Base-by-base conservation (phyloP, 2,797 vertebrate species). In the Paramormyrops hopkinsi region DNA sequence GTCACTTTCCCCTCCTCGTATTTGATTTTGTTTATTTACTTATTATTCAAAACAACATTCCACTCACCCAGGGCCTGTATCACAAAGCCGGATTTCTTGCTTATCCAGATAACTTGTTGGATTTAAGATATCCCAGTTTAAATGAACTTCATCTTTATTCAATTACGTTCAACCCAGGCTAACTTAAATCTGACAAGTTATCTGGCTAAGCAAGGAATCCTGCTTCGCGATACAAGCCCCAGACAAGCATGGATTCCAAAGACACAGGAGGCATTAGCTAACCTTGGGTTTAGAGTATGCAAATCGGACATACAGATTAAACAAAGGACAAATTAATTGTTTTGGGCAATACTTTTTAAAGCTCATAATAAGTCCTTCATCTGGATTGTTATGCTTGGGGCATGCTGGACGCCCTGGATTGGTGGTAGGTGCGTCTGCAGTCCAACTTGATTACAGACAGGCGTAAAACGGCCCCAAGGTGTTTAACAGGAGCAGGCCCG, bases 401-500 rank as follows among this genome's bases (percentile, higher is more conserved):
- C 6, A 44, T 19, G 83, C n/a, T 53, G 48, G 46, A 85, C 0
- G 19, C 9, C 25, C 46, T 22, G 11, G 22, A 29, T 53, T 85
- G 29, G 22, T n/a, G 22, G 50, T 89, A 91, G 89, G 50, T 89
- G 91, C 88, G 82, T 19, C 37, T 79, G 73, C 73, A 79, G 17
- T 44, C 37, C 7, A 19, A 19, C 73, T 79, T 37, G 14, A 44
- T 44, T 79, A 41, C 73, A 79, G 37, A 14, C 14, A 79, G 73
- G 73, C 33, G 2, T 79, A n/a, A 79, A 79, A 44, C 0, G 37
- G 37, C 85, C 84, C 82, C 29, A 22, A 62, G 91, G 90, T 90
- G 88, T 93, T 94, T 93, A 94, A 94, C 89, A 91, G 91, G 88
- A 92, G 33, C 73, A 79, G 90, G 93, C 90, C 91, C 89, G 90